Evolutionary conservation across 2,113 vertebrate genomes (phyloP).

Genomic region (Anguilla japonica): DNA sequence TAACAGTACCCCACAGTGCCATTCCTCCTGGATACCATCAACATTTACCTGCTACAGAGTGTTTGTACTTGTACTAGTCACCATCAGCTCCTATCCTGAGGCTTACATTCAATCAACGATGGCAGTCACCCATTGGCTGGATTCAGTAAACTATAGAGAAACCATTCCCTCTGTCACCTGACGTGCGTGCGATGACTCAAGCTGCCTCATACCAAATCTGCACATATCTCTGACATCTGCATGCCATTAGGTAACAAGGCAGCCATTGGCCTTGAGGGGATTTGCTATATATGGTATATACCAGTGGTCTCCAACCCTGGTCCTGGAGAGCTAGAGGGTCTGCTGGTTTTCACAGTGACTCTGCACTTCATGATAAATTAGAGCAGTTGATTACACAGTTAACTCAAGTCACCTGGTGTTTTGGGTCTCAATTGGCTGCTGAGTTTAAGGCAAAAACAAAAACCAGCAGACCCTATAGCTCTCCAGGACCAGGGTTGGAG

Average conservation of each 20-base stretch:
- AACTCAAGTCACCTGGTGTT: no score
- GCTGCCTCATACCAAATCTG: no score
- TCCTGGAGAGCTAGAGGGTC: no score
- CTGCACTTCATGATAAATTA: no score
- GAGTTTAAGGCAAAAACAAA: no score
- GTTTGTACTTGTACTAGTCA: conserved; percentile 5
- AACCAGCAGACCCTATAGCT: no score
- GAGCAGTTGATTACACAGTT: no score
- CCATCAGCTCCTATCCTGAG: not conserved
- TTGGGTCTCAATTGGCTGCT: no score
- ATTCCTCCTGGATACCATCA: not conserved
- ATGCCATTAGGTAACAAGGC: not conserved
- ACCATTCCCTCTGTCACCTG: not conserved
- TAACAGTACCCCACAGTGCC: not conserved
- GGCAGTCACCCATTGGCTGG: not conserved
- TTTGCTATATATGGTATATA: not conserved
- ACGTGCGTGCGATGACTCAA: not conserved
- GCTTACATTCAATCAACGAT: not conserved
- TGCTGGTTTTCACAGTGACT: no score
- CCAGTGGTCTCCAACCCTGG: no score
- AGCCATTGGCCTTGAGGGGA: not conserved
- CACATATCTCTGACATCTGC: no score
- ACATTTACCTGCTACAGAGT: not conserved
- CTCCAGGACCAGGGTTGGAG: no score
- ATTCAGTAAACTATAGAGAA: not conserved